Conservation (phyloP, 2,113 vertebrate genomes). For the Ammodytes dubius region DNA sequence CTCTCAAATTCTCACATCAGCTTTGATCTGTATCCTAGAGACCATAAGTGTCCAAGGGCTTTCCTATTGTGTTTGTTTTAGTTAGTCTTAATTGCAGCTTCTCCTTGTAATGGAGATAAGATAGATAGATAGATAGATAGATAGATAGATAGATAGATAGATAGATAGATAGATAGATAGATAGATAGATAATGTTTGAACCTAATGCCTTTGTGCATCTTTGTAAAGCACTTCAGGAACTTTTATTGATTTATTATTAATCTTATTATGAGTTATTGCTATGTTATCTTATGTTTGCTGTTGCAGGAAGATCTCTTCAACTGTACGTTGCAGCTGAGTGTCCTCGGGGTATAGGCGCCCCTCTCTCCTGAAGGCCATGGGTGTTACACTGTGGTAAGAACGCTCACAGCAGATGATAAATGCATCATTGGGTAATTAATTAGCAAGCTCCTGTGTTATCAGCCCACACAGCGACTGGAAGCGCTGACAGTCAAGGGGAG, state of each 20-base stretch:
- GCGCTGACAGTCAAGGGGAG: conserved; percentile 59
- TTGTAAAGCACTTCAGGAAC: conserved; percentile 20
- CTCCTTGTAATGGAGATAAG: not conserved
- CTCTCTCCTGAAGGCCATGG: not conserved
- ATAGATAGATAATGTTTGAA: too few relatives aligned
- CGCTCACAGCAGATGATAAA: conserved; percentile 40
- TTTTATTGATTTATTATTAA: conserved; percentile 3
- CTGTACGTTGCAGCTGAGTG: not conserved
- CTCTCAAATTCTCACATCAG: conserved; percentile 17
- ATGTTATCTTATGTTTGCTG: conserved; percentile 6
- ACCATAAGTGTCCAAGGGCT: conserved; percentile 8
- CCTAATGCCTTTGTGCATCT: not conserved
- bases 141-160: too few relatives aligned
- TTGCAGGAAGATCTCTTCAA: conserved; percentile 22
- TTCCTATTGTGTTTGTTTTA: not conserved
- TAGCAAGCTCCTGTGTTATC: conserved; percentile 63
- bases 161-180: too few relatives aligned
- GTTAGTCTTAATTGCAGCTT: conserved; percentile 10
- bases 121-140: too few relatives aligned
- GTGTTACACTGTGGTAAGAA: conserved; percentile 38
- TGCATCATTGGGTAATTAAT: conserved; percentile 68
- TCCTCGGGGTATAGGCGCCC: not conserved
- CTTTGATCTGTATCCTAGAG: conserved; percentile 20
- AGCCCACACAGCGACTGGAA: conserved; percentile 55
- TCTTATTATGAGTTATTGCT: not conserved